These are phyloP conservation scores for Lophura swinhoii DNA, from an alignment of 2,797 vertebrate species.

Conservation along the genomic window DNA sequence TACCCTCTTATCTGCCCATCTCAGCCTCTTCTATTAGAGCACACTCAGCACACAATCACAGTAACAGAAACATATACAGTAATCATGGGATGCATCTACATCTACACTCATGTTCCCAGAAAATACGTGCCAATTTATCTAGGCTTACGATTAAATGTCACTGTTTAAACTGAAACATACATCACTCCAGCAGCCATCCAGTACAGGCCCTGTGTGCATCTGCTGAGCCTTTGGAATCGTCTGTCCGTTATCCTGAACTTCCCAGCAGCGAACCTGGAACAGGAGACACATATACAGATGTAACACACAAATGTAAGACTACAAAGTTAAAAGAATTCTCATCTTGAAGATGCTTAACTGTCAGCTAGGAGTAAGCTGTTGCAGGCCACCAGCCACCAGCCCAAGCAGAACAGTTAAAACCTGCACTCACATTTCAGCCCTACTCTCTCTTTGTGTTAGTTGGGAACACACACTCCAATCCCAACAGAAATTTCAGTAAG, in stretches of 20 bases:
- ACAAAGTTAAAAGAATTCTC: background rate
- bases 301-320: background rate
- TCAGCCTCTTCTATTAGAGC: background rate
- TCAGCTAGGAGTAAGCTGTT: background rate
- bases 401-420: background rate
- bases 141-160: background rate
- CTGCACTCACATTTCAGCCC: fast-evolving
- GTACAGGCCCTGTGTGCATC: constrained; percentile 96
- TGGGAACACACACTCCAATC: background rate
- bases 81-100: background rate
- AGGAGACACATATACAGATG: background rate
- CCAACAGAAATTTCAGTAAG: background rate
- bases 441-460: background rate
- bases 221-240: constrained; percentile 99
- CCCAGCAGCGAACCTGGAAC: constrained; percentile 96
- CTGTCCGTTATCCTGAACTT: constrained; percentile 97
- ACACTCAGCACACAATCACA: background rate
- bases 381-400: background rate
- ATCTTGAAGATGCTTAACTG: background rate
- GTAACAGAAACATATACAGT: fast-evolving
- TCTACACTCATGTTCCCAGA: fast-evolving
- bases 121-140: background rate
- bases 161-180: constrained; percentile 77
- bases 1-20: fast-evolving
- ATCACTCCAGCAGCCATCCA: constrained; percentile 97